These are phyloP conservation scores for Cephalophus harveyi DNA, from an alignment of 2,113 vertebrate species.

Conservation along the genomic window DNA sequence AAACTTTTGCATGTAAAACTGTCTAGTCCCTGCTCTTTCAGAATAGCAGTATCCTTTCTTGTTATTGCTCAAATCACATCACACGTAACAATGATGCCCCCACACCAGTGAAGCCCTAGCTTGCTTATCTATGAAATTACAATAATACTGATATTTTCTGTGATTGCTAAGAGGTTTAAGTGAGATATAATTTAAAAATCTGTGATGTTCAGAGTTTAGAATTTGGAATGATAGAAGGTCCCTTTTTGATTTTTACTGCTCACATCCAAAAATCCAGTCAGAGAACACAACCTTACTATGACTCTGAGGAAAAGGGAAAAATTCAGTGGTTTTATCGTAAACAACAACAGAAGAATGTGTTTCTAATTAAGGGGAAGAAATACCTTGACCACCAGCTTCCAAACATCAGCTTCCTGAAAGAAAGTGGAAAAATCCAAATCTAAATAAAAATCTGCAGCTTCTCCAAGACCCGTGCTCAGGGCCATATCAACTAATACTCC, in stretches of 20 bases:
- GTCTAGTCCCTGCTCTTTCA: neutral
- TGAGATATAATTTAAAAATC: neutral
- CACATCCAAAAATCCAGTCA: neutral
- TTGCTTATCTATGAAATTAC: neutral
- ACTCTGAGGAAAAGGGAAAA: neutral
- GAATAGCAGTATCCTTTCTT: neutral
- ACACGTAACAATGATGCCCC: neutral
- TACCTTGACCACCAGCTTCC: slow-evolving; percentile 36
- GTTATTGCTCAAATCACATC: neutral
- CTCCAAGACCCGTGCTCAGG: neutral
- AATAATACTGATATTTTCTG: neutral
- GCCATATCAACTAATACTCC: neutral
- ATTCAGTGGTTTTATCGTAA: neutral
- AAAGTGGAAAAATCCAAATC: slow-evolving; percentile 30
- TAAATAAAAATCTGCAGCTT: slow-evolving; percentile 8
- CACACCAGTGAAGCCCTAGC: neutral
- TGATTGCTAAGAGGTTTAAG: neutral
- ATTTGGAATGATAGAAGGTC: neutral
- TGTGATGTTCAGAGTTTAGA: neutral
- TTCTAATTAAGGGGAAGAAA: slow-evolving; percentile 41
- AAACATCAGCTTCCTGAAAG: slow-evolving; percentile 25
- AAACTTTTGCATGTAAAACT: neutral
- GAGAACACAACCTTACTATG: neutral
- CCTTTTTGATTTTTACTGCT: neutral
- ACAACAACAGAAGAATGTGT: slow-evolving; percentile 32